Evolutionary conservation across 2,888 invertebrate species (phyloP).

Genomic region (Anarsia innoxiella): DNA sequence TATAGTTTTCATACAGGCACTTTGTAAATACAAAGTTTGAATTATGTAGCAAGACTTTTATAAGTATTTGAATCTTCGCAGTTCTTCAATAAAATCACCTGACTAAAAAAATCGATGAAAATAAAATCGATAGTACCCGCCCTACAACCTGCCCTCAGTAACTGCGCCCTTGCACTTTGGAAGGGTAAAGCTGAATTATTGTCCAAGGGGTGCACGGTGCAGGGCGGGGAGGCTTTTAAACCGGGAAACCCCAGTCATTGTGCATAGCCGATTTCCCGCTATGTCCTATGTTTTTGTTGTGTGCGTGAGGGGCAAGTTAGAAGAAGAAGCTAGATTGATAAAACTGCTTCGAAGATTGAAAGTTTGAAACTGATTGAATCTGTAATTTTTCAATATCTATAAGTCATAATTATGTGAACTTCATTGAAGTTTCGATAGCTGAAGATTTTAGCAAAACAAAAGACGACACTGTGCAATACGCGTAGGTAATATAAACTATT

Average conservation of each 20-base stretch:
- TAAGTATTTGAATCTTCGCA: too few relatives aligned
- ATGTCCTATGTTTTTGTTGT: constrained; percentile 65
- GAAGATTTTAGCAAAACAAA: too few relatives aligned
- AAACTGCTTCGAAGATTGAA: too few relatives aligned
- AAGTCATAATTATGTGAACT: too few relatives aligned
- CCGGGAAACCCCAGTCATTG: constrained; percentile 73
- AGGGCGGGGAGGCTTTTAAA: constrained; percentile 50
- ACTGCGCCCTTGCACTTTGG: constrained; percentile 75
- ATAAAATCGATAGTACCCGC: constrained; percentile 37
- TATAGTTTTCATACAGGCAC: too few relatives aligned
- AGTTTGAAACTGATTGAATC: too few relatives aligned
- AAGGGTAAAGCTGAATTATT: constrained; percentile 75
- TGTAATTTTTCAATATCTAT: too few relatives aligned
- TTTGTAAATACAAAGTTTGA: neutral
- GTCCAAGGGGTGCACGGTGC: constrained; percentile 41
- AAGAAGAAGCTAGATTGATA: too few relatives aligned
- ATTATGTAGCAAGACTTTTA: neutral
- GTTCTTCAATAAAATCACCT: neutral
- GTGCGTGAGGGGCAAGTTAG: constrained; percentile 27
- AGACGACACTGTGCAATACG: too few relatives aligned
- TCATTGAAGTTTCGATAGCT: too few relatives aligned
- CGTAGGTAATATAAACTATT: too few relatives aligned
- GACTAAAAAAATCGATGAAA: constrained; percentile 14
- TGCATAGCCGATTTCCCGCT: constrained; percentile 72
- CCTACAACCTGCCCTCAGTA: constrained; percentile 54